Evolutionary conservation across 1,140 invertebrate species (phyloP).

Genomic region (Matsumurasca onukii): DNA sequence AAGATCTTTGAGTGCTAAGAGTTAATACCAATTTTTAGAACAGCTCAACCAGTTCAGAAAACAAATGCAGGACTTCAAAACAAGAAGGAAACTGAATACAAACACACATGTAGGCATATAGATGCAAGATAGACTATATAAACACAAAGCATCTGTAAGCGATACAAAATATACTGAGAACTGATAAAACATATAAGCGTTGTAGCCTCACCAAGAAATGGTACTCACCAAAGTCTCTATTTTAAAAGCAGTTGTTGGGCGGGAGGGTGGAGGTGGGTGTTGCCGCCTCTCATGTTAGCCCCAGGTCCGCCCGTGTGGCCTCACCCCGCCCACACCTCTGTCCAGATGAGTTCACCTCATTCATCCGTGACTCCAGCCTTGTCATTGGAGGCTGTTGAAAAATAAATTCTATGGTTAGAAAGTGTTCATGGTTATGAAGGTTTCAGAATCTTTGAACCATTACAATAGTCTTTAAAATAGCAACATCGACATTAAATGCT

Average conservation of each 20-base stretch:
- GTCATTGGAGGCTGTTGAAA: conserved; percentile 22
- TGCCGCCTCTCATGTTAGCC: neutral
- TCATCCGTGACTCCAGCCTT: conserved; percentile 23
- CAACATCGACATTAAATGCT: neutral
- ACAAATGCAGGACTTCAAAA: too few species aligned
- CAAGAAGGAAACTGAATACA: too few species aligned
- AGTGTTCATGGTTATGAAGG: neutral
- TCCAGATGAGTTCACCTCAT: conserved; percentile 21
- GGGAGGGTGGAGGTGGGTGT: neutral
- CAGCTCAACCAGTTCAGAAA: too few species aligned
- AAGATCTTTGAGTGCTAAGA: too few species aligned
- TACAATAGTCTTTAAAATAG: neutral
- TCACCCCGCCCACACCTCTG: neutral
- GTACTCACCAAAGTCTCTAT: conserved; percentile 7
- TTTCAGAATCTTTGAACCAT: neutral
- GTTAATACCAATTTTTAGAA: too few species aligned
- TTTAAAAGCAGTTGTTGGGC: conserved; percentile 7
- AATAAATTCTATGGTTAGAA: neutral
- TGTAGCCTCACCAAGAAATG: too few species aligned
- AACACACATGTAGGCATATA: too few species aligned
- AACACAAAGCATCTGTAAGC: too few species aligned
- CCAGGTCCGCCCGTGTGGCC: neutral
- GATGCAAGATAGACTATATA: too few species aligned
- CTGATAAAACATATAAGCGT: too few species aligned
- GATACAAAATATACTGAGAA: too few species aligned